Base-by-base conservation (phyloP, 2,113 vertebrate genomes). In the Platycercus adscitus region DNA sequence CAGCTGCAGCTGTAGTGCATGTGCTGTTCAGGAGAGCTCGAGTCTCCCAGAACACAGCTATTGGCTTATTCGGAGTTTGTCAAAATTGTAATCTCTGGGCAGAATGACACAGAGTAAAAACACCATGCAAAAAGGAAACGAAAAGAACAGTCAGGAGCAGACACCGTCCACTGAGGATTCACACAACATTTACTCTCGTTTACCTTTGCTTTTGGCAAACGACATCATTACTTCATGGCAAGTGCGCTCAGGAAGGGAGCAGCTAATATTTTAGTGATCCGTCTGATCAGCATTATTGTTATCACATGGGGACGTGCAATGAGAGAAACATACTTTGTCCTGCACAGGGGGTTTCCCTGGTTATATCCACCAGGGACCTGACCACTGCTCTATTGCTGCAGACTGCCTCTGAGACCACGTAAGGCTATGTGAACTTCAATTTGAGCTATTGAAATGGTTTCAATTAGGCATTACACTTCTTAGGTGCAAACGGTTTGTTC, bases 1-100 rank as follows among this genome's bases (percentile, higher is more conserved):
- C 53, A 87, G 6, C 44, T 46, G 77, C 96, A 95, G 72, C 88
- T 94, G 94, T 89, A 66, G 88, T 70, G 81, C 96, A 97, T 80
- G 83, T 88, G 91, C 86, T 87, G 72, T 14, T 61, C 76, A 68
- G 93, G 78, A 80, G 50, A 87, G 41, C 80, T 75, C 0, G 4
- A 87, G 69, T 55, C 65, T 89, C 39, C 26, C 73, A 91, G 20
- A 81, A 69, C 64, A 78, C 46, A 37, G 35, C 47, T 25, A 20
- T 69, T 80, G 44, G 17, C 39, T 90, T 55, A 8, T 77, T 90
- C 56, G 28, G 53, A n/a, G 72, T 43, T 47, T 84, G 83, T 89
- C 88, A 86, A 63, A 80, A 65, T 5, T 7, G 17, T 49, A 55
- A 52, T 81, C 84, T 75, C 52, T 87, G 47, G 21, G 77, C 26